Evolutionary conservation across 2,888 invertebrate genomes (phyloP).

Genomic region (Trichogramma evanescens): DNA sequence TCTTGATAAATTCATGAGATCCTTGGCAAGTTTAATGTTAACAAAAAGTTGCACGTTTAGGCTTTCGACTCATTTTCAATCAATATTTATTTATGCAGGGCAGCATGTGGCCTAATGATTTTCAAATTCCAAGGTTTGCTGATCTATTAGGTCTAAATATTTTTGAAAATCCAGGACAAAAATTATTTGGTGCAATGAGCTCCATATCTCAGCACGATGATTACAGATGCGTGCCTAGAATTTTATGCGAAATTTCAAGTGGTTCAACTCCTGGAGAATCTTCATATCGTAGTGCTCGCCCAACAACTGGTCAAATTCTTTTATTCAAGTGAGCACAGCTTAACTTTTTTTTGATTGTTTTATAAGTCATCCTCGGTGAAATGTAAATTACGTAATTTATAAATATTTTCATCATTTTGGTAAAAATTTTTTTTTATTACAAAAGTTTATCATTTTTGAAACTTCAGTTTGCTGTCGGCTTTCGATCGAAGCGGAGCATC

Average conservation of each 20-base stretch:
- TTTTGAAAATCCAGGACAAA: constrained; percentile 23
- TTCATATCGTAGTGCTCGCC: neutral
- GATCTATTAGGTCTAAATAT: constrained; percentile 13
- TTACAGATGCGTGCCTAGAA: constrained; percentile 69
- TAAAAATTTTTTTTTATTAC: neutral
- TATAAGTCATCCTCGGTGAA: no score
- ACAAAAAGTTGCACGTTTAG: no score
- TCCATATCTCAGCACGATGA: constrained; percentile 67
- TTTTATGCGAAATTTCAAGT: constrained; percentile 69
- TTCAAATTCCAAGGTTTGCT: constrained; percentile 1
- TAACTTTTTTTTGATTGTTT: no score
- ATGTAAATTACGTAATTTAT: no score
- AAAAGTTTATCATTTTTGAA: constrained; percentile 1
- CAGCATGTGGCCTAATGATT: no score
- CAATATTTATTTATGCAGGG: no score
- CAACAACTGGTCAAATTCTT: no score
- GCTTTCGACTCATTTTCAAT: no score
- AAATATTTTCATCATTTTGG: no score
- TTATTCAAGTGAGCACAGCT: no score
- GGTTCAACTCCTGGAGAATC: constrained; percentile 36
- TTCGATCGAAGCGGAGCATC: constrained; percentile 50
- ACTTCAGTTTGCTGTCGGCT: constrained; percentile 53
- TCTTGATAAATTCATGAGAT: no score
- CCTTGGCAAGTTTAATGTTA: no score
- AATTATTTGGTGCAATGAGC: constrained; percentile 49